Conservation (phyloP, 2,113 vertebrate genomes). For the Solea senegalensis region DNA sequence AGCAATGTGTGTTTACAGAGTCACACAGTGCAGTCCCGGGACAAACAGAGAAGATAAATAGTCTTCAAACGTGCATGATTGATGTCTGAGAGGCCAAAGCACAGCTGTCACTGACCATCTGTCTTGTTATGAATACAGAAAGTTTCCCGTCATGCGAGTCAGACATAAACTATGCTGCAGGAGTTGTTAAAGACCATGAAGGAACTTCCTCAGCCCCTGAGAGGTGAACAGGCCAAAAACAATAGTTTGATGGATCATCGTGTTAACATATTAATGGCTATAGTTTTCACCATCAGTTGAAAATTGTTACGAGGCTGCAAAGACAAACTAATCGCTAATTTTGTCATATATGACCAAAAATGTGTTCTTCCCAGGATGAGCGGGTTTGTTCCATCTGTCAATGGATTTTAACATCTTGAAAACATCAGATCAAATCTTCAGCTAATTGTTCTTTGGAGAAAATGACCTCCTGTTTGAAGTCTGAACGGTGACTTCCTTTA, state of each 20-base stretch:
- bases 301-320: neutral
- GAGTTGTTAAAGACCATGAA: neutral
- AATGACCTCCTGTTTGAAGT: no score
- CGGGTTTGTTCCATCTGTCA: no score
- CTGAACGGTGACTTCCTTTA: no score
- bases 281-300: neutral
- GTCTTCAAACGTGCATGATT: neutral
- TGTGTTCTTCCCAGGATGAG: no score
- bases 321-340: neutral
- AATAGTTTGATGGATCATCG: neutral
- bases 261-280: neutral
- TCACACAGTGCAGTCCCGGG: neutral
- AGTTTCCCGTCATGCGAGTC: neutral
- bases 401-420: no score
- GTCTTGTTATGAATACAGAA: neutral
- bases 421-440: no score
- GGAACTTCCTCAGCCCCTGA: neutral
- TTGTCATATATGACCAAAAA: no score
- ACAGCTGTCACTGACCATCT: neutral
- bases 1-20: neutral
- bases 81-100: neutral
- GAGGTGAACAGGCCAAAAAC: neutral
- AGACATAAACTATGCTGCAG: neutral
- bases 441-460: no score
- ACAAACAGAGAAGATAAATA: neutral